Evolutionary conservation across 2,797 vertebrate genomes (phyloP).

Genomic region (Lacerta bilineata): DNA sequence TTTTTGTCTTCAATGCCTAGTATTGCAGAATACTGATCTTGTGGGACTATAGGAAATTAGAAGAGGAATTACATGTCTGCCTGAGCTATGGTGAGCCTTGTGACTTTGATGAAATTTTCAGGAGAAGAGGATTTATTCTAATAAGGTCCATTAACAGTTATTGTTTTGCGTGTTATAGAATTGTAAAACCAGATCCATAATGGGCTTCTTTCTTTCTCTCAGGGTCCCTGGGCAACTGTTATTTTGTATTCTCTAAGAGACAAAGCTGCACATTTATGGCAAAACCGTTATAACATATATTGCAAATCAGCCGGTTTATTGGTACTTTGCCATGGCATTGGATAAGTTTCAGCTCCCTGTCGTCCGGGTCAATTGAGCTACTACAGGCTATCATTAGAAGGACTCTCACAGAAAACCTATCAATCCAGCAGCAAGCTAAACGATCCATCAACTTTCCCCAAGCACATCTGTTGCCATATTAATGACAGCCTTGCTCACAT

Average conservation of each 20-base stretch:
- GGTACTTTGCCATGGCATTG: background rate
- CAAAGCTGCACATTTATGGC: background rate
- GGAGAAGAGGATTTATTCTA: background rate
- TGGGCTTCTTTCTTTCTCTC: background rate
- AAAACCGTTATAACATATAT: slow-evolving; percentile 29
- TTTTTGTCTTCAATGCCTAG: no score
- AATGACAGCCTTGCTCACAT: slow-evolving; percentile 43
- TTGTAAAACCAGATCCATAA: background rate
- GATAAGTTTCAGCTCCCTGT: slow-evolving; percentile 29
- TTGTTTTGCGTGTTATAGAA: background rate
- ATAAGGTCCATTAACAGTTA: background rate
- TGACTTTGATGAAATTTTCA: no score
- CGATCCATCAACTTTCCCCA: slow-evolving; percentile 38
- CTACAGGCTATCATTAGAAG: slow-evolving; percentile 26
- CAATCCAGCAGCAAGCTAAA: slow-evolving; percentile 48
- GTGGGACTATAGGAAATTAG: no score
- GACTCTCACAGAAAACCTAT: background rate
- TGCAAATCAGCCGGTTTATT: background rate
- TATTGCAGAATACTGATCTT: no score
- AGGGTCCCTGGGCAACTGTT: background rate
- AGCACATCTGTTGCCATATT: slow-evolving; percentile 52
- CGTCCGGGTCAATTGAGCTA: slow-evolving; percentile 28
- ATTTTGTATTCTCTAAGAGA: background rate
- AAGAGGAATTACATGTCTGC: no score
- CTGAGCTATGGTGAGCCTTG: no score